Base-by-base conservation (phyloP, 2,797 vertebrate species). In the Coregonus sp. region DNA sequence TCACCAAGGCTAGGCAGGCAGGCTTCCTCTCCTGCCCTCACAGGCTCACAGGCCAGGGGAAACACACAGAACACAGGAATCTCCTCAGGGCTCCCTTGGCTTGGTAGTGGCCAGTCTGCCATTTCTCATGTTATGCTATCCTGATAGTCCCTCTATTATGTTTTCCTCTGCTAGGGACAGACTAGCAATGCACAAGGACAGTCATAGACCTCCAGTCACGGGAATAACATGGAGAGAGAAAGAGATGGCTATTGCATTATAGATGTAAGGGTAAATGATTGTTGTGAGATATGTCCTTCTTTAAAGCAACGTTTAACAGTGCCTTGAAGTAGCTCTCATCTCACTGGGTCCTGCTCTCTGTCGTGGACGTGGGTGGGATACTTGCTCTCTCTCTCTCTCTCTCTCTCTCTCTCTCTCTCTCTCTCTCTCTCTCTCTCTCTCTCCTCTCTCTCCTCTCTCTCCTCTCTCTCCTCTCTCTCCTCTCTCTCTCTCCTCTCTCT, bases 271-370 rank as follows among this genome's bases (percentile, higher is more conserved):
- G 20, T 63, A 63, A 63, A 12, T 63, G 59, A 29, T 25, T 63
- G 59, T 20, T 63, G 59, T 25, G 59, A 61, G 59, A 63, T 63
- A 63, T 63, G 59, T 63, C 20, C 9, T 63, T 25, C 59, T 12
- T 9, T 29, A 63, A 63, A 63, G 59, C 59, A 20, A 16, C 59
- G 3, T 61, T 61, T 61, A 61, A 61, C 59, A 63, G 59, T 63
- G 20, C 20, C 59, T 59, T 20, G 56, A 59, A 78, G 72, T 73
- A 61, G 73, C 18, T 74, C 59, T 73, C 12, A 52, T 75, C 51
- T 56, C 52, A 18, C 70, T 65, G 25, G 18, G 33, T n/a, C 72
- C 50, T 15, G 51, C 3, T 59, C 15, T 66, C 59, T 20, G 59
- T 63, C 20, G 11, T 18, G 59, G 59, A 63, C 25, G 20, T 63